phyloP scores from a whole-genome alignment of 2,797 vertebrate genomes.

The Naso thynnoides region DNA sequence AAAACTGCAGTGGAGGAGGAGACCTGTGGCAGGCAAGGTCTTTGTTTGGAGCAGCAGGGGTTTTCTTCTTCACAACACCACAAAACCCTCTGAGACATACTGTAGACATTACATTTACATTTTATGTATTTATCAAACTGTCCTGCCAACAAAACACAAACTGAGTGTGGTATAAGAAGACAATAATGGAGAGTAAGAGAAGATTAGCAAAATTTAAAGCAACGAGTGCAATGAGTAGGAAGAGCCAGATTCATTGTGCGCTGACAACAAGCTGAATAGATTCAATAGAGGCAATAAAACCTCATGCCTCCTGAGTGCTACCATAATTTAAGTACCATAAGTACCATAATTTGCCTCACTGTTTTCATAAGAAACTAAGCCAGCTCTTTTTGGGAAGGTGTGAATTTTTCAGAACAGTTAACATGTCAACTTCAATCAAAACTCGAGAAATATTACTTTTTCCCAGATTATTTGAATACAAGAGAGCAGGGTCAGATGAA shows the following conservation, averaged over 20 bases:
- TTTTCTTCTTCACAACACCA: slow-evolving; percentile 53
- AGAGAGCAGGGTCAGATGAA: slow-evolving; percentile 47
- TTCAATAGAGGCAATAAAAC: not conserved
- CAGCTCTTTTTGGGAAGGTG: slow-evolving; percentile 57
- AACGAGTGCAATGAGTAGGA: not conserved
- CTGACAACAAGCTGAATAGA: slow-evolving; percentile 7
- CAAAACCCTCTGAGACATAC: slow-evolving; percentile 43
- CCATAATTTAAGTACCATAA: slow-evolving; percentile 39
- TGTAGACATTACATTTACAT: slow-evolving; percentile 22
- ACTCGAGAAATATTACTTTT: slow-evolving; percentile 30
- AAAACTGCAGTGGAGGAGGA: slow-evolving; percentile 49
- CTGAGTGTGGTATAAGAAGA: not conserved
- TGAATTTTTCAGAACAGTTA: slow-evolving; percentile 64
- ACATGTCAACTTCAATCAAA: slow-evolving; percentile 62
- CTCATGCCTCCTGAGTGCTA: slow-evolving; percentile 7
- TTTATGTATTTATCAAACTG: slow-evolving; percentile 34
- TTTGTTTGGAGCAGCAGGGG: slow-evolving; percentile 56
- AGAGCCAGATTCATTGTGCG: not conserved
- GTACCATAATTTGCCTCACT: slow-evolving; percentile 47
- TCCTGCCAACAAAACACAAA: not conserved
- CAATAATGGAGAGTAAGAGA: rapidly evolving
- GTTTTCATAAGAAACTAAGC: slow-evolving; percentile 67
- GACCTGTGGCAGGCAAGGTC: slow-evolving; percentile 24
- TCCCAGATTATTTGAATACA: slow-evolving; percentile 48
- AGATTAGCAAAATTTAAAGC: not conserved